Evolutionary conservation across 2,113 vertebrate species (phyloP).

Genomic region (Colossoma macropomum): DNA sequence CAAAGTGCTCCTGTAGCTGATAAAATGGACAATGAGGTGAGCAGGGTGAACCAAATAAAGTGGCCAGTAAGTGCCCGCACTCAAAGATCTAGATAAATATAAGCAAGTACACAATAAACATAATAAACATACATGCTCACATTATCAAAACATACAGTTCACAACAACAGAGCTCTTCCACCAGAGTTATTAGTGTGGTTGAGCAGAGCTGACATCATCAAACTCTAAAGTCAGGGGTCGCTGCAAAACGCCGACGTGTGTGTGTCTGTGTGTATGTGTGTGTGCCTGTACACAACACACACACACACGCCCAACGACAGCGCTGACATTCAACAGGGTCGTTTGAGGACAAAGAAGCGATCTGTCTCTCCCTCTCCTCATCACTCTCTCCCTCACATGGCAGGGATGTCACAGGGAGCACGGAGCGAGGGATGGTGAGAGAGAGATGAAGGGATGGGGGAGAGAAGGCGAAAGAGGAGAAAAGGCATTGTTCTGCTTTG

Average conservation of each 20-base stretch:
- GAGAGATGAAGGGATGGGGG: conserved; percentile 49
- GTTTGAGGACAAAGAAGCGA: conserved; percentile 50
- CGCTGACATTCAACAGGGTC: conserved; percentile 56
- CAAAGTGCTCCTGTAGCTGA: too few species aligned
- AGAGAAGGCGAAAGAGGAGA: conserved; percentile 61
- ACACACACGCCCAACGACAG: conserved; percentile 43
- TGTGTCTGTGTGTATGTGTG: conserved; percentile 16
- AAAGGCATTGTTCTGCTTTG: conserved; percentile 58
- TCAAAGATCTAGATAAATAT: not conserved
- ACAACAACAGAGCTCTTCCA: conserved; percentile 17
- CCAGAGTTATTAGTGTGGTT: conserved; percentile 15
- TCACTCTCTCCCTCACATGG: conserved; percentile 68
- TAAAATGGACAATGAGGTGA: too few species aligned
- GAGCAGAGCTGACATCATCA: conserved; percentile 52
- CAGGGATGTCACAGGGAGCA: conserved; percentile 80
- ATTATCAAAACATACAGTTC: not conserved
- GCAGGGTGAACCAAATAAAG: too few species aligned
- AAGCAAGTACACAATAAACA: not conserved
- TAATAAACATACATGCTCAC: not conserved
- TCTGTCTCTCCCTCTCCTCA: conserved; percentile 56
- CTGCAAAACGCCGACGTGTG: conserved; percentile 20
- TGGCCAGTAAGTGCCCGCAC: too few species aligned
- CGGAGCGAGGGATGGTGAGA: conserved; percentile 68
- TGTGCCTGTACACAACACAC: conserved; percentile 24
- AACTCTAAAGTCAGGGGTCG: conserved; percentile 36